A percentile compares a stretch with the other conserved stretches of the same genome.
Evolutionary conservation across 2,797 vertebrate genomes (phyloP).

Genomic region (Hemitrygon akajei): DNA sequence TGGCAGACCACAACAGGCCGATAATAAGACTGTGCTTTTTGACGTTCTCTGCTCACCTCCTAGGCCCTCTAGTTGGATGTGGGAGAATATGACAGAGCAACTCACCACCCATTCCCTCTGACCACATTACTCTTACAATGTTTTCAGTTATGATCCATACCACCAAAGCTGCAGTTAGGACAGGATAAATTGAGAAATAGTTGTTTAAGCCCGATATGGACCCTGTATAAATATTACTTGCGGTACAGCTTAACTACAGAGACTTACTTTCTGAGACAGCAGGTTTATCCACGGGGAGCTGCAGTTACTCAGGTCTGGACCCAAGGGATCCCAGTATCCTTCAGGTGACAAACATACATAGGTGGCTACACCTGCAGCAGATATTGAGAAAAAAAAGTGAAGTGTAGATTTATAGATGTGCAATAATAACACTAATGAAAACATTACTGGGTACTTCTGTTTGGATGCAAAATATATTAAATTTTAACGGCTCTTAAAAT

Average conservation of each 20-base stretch:
- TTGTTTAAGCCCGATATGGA: not conserved
- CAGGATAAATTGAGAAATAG: not conserved
- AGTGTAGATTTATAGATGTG: not conserved
- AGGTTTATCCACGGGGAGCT: constrained; percentile 94
- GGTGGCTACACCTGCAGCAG: constrained; percentile 70
- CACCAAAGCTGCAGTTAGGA: not conserved
- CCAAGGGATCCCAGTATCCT: constrained; percentile 84
- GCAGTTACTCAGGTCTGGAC: constrained; percentile 94
- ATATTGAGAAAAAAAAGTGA: constrained; percentile 42
- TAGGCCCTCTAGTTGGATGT: not conserved
- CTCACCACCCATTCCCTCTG: not conserved
- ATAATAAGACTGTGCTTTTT: not conserved
- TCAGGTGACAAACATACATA: constrained; percentile 78
- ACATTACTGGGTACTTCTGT: not conserved
- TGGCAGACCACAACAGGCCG: not conserved
- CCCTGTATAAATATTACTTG: not conserved
- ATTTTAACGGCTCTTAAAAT: not conserved
- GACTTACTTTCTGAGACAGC: constrained; percentile 85
- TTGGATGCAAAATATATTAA: not conserved
- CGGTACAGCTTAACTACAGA: not conserved
- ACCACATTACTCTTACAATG: not conserved
- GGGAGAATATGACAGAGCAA: too few species aligned
- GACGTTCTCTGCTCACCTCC: not conserved
- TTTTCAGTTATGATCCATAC: not conserved
- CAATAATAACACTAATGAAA: not conserved